A percentile compares a stretch with the other conserved stretches of the same genome.
Evolutionary conservation across 1,140 invertebrate genomes (phyloP).

Genomic region (Drosophila orena): DNA sequence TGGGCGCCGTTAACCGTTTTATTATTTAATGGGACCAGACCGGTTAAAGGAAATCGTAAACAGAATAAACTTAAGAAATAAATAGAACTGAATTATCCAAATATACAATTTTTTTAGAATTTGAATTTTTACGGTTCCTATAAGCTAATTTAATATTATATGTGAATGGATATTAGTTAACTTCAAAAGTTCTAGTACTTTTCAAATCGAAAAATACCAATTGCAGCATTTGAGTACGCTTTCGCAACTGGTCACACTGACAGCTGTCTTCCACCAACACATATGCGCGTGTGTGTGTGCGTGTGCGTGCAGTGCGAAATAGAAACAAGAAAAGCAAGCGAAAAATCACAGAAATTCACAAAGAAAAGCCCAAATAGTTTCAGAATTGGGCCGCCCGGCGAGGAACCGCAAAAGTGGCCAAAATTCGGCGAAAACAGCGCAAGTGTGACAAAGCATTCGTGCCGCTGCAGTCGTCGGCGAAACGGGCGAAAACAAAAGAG

Average conservation of each 20-base stretch:
- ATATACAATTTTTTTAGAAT: too few species aligned
- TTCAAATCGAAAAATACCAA: not conserved
- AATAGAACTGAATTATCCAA: too few species aligned
- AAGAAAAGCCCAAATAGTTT: constrained; percentile 17
- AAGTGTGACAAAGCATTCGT: constrained; percentile 75
- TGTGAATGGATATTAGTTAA: too few species aligned
- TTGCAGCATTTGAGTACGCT: not conserved
- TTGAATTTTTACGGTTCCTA: too few species aligned
- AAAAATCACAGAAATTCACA: constrained; percentile 45
- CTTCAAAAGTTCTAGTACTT: too few species aligned
- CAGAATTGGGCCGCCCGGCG: constrained; percentile 31
- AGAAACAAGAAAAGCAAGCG: constrained; percentile 40
- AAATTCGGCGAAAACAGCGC: constrained; percentile 81
- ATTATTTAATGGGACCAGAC: not conserved
- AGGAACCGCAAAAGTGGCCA: constrained; percentile 68
- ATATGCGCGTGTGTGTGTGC: constrained; percentile 14
- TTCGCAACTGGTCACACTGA: constrained; percentile 1
- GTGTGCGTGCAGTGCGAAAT: constrained; percentile 28
- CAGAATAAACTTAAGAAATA: too few species aligned
- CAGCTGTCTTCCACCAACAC: constrained; percentile 26
- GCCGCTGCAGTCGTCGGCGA: constrained; percentile 64
- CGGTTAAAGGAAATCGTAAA: too few species aligned
- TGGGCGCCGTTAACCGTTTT: not conserved
- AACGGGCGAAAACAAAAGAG: constrained; percentile 80
- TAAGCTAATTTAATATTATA: too few species aligned